A percentile compares a stretch with the other conserved stretches of the same genome.
These are phyloP conservation scores for Crocuta crocuta DNA, from an alignment of 2,113 vertebrate genomes.

Conservation along the genomic window DNA sequence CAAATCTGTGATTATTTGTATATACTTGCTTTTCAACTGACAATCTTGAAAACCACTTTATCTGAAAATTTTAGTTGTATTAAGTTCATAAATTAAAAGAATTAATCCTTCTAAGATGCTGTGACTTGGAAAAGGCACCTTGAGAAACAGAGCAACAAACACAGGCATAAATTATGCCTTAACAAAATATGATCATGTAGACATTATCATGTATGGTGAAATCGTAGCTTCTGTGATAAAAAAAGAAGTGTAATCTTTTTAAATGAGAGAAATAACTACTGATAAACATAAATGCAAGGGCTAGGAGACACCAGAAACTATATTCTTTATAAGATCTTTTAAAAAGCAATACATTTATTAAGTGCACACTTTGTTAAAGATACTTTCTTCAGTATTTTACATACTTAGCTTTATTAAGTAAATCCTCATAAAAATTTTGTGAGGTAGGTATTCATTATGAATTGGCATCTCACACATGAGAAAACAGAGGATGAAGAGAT, in stretches of 20 bases:
- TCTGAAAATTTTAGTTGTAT: background rate
- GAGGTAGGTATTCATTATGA: background rate
- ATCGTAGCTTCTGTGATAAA: background rate
- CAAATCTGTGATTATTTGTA: conserved; percentile 35
- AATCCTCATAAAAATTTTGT: background rate
- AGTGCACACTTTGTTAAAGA: background rate
- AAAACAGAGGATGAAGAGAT: background rate
- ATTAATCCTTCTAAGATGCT: background rate
- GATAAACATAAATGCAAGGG: background rate
- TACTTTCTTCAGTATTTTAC: background rate
- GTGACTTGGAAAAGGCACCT: background rate
- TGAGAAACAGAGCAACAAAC: background rate
- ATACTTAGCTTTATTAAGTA: background rate
- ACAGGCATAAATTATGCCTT: background rate
- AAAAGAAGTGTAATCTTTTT: background rate
- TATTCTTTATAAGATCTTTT: background rate
- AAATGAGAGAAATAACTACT: background rate
- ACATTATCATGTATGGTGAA: background rate
- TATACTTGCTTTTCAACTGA: background rate
- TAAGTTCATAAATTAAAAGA: background rate
- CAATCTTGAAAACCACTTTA: background rate
- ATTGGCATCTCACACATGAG: background rate
- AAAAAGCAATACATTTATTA: background rate
- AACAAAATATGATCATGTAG: background rate
- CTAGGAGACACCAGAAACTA: background rate